Conservation (phyloP, 2,113 vertebrate genomes). For the Noturus placidus region DNA sequence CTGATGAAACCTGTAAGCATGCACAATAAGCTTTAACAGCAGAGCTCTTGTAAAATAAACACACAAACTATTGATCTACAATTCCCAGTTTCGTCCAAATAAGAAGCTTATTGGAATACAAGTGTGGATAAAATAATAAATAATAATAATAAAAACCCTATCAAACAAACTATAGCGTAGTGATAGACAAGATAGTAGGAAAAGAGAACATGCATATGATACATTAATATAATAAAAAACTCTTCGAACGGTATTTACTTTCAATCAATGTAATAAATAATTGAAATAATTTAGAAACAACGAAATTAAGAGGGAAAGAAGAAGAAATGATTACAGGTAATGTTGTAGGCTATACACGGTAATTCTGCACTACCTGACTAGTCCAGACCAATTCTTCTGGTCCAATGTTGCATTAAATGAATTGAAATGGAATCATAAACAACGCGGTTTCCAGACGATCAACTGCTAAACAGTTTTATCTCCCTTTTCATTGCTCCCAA, state of each 20-base stretch:
- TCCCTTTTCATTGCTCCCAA: slow-evolving; percentile 26
- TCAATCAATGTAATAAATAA: background rate
- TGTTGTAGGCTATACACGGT: background rate
- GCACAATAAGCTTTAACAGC: background rate
- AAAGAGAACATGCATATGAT: slow-evolving; percentile 6
- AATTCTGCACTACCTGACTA: slow-evolving; percentile 40
- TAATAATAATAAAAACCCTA: background rate
- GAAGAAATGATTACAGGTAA: background rate
- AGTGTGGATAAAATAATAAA: background rate
- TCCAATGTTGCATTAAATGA: background rate
- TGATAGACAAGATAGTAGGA: background rate
- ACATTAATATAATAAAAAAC: background rate
- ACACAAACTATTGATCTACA: background rate
- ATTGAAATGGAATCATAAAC: slow-evolving; percentile 1
- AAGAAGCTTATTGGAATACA: background rate
- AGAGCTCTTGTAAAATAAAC: background rate
- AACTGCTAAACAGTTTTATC: slow-evolving; percentile 15
- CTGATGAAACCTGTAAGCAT: background rate
- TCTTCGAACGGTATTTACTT: background rate
- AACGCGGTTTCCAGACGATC: background rate
- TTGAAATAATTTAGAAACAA: background rate
- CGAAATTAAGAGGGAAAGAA: background rate
- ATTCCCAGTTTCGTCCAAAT: background rate
- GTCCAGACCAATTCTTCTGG: slow-evolving; percentile 34
- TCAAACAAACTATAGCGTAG: too few relatives aligned